Evolutionary conservation across 2,888 invertebrate genomes (phyloP), one percentile per base, ranked within the genome.

Genomic region (Sinopyrophorus schimmeli): DNA sequence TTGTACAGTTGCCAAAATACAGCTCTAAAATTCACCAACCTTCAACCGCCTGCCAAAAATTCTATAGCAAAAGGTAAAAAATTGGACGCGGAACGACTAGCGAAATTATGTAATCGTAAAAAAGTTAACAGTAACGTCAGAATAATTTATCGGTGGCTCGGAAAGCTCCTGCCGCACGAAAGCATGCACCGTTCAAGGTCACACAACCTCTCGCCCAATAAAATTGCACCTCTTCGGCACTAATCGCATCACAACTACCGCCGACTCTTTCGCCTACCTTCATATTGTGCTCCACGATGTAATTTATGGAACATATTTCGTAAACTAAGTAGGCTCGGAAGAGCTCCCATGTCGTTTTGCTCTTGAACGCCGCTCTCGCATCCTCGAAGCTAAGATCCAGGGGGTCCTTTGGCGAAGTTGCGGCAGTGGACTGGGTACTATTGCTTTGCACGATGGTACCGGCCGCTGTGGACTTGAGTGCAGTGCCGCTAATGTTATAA

Each of bases 331-430:
- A 88, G 24, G 93, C 95, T 58, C 97, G 81, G 38, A 94, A 69
- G 60, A 98, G 81, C 76, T 98, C 96, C 77, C 82, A 84, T 60
- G 90, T 95, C 63, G 91, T 92, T 80, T 97, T 97, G 76, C 94
- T 94, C 74, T 92, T 92, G 79, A 93, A 98, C 15, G 96, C 90
- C 60, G 93, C 92, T 64, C 85, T 79, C 15, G 91, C 87, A 79
- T 93, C 89, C 74, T 85, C 85, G 76, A 98, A 98, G 60, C 80
- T 80, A 56, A 89, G 81, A 75, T 94, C 93, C 61, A 93, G 78
- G 2, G 86, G 85, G 74, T 91, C 91, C 28, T 73, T 72, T 5
- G 66, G 64, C 6, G 57, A 28, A 7, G 55, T 24, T 14, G 54
- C 39, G 7, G 60, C 55, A 14, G 46, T 26, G 30, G 42, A 7